Conservation (phyloP, 2,797 vertebrate species). For the Silurus aristotelis region DNA sequence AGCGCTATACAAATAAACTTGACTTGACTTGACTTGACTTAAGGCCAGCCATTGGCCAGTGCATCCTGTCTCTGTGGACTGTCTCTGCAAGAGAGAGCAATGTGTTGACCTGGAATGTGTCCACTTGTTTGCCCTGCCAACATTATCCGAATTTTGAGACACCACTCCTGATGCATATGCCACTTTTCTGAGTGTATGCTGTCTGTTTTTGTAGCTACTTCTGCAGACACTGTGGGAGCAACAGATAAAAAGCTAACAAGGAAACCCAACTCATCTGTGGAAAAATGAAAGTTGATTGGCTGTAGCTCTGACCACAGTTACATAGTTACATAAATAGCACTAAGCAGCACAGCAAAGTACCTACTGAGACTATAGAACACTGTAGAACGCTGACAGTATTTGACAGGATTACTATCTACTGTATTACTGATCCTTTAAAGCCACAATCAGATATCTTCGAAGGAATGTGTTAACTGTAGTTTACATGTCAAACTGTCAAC, state of each 20-base stretch:
- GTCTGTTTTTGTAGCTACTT: background rate
- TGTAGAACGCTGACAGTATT: background rate
- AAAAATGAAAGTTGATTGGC: background rate
- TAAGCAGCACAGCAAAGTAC: background rate
- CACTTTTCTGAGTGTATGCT: background rate
- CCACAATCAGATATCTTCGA: background rate
- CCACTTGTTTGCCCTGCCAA: background rate
- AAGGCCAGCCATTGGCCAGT: background rate
- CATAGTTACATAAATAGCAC: background rate
- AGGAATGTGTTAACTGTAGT: background rate
- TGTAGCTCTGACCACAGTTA: background rate
- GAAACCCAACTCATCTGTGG: background rate
- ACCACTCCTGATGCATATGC: background rate
- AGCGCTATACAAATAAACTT: too few relatives aligned
- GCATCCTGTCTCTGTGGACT: background rate
- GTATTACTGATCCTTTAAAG: background rate
- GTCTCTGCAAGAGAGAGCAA: background rate
- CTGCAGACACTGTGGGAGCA: background rate
- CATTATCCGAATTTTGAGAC: background rate
- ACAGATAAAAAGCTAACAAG: background rate
- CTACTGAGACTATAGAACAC: background rate
- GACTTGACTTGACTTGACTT: too few relatives aligned
- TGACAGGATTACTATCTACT: background rate
- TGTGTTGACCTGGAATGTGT: background rate
- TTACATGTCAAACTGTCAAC: background rate